Conservation (phyloP, 1,140 invertebrate genomes). For the Drosophila grimshawi region DNA sequence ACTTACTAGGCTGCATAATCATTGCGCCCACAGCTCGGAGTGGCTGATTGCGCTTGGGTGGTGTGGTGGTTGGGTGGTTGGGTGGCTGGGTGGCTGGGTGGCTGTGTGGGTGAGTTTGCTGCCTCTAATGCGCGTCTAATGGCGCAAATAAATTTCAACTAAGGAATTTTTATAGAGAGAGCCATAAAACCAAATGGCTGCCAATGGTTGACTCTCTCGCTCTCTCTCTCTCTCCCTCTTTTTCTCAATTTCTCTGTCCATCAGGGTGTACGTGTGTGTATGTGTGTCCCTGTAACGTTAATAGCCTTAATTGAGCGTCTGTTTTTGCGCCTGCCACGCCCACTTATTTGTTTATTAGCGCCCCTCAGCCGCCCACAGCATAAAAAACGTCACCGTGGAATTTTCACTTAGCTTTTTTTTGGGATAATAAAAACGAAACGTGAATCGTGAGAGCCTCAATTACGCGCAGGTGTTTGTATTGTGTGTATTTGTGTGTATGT, state of each 20-base stretch:
- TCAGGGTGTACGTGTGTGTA: conserved; percentile 37
- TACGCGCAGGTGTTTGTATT: conserved; percentile 24
- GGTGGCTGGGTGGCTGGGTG: no score
- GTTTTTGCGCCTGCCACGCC: conserved; percentile 63
- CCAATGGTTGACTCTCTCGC: conserved; percentile 60
- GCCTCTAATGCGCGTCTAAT: conserved; percentile 79
- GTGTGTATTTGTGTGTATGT: conserved; percentile 21
- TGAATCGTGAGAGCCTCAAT: conserved; percentile 43
- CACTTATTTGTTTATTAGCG: conserved; percentile 83
- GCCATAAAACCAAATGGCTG: conserved; percentile 79
- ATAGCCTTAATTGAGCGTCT: conserved; percentile 82
- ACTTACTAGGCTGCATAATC: conserved; percentile 71
- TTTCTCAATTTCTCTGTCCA: neutral
- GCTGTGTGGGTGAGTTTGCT: neutral
- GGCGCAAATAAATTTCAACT: conserved; percentile 83
- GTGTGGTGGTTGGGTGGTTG: neutral
- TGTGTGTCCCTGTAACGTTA: conserved; percentile 70
- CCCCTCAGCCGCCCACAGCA: conserved; percentile 30
- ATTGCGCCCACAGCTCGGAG: conserved; percentile 43
- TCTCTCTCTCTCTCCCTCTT: neutral
- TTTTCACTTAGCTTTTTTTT: conserved; percentile 74
- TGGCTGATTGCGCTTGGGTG: conserved; percentile 30
- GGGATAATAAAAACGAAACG: conserved; percentile 64
- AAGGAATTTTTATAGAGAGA: conserved; percentile 83
- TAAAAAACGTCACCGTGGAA: conserved; percentile 71